Evolutionary conservation across 1,140 invertebrate genomes (phyloP), one percentile per base, ranked within the genome.

Genomic region (Octopus bimaculoides): DNA sequence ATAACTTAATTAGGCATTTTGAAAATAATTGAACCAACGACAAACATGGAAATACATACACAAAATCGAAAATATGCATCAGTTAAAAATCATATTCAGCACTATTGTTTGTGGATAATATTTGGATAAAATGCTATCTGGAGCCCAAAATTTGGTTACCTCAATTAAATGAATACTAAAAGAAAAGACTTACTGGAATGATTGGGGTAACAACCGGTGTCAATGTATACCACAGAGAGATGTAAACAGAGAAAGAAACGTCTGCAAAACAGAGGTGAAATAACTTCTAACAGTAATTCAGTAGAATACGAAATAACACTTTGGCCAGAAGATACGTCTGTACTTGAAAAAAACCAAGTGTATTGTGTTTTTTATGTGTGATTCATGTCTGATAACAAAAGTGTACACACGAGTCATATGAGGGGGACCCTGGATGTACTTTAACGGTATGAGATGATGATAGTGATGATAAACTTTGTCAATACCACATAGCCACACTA

Each of bases 131-230:
- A 66, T 66, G n/a, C 61, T 66, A 66, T 10, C 61, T 66, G 61
- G n/a, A 66, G 9, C 61, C 61, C 61, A n/a, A n/a, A n/a, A 9
- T n/a, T 66, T 66, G 61, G 61, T 66, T n/a, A n/a, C 61, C 61
- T 66, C 61, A 66, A 66, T 66, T n/a, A 66, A 66, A 66, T 66
- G n/a, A 66, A 66, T 66, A 66, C 61, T 66, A 66, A 66, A 66
- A 66, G 61, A 66, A 66, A 66, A 66, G 61, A 66, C 61, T 66
- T n/a, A 66, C 61, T 66, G 61, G 61, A 66, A 66, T n/a, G 61
- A 66, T 66, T n/a, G 61, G 61, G 61, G 61, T 10, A 66, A 66
- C 61, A 66, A n/a, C 61, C 9, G 9, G 61, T 66, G 61, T 66
- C 61, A 66, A n/a, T 66, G n/a, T 66, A 66, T 66, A 66, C n/a